Percentiles rank a stretch among this genome's conserved stretches.
Conservation (phyloP, 2,888 invertebrate species). For the Acanthoscelides obtectus region DNA sequence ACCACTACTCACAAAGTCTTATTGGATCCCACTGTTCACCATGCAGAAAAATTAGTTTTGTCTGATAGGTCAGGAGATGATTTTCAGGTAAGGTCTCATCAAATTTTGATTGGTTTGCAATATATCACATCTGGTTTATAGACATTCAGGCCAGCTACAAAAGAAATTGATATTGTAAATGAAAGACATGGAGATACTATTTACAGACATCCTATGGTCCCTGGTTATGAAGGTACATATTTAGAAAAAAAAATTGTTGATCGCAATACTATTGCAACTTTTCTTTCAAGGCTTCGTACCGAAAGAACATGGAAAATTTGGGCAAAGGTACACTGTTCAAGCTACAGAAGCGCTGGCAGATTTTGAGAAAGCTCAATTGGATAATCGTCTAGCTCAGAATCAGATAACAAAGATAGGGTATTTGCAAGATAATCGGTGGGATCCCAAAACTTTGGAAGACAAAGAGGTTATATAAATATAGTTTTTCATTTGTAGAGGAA, state of each 20-base stretch:
- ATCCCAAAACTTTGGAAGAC: slow-evolving; percentile 58
- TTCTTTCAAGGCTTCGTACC: slow-evolving; percentile 59
- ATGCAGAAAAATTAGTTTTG: slow-evolving; percentile 65
- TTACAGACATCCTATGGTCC: slow-evolving; percentile 68
- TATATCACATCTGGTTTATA: slow-evolving; percentile 23
- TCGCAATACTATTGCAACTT: neutral
- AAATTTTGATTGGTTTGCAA: neutral
- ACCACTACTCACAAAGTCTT: slow-evolving; percentile 69
- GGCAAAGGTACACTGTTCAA: slow-evolving; percentile 66
- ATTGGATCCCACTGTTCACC: slow-evolving; percentile 67
- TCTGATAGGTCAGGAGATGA: slow-evolving; percentile 61
- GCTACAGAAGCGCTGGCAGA: slow-evolving; percentile 70
- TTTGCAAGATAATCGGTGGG: slow-evolving; percentile 59
- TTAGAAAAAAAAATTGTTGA: neutral
- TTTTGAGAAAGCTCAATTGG: slow-evolving; percentile 61
- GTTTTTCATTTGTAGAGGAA: neutral
- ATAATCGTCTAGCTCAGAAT: slow-evolving; percentile 55
- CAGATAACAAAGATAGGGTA: slow-evolving; percentile 57
- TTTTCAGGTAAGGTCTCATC: slow-evolving; percentile 51
- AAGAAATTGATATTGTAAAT: slow-evolving; percentile 63
- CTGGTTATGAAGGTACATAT: slow-evolving; percentile 65
- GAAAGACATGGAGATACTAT: slow-evolving; percentile 63
- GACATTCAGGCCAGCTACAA: slow-evolving; percentile 60
- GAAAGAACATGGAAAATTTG: slow-evolving; percentile 60
- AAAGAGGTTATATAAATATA: slow-evolving; percentile 51